A percentile compares a stretch with the other conserved stretches of the same genome.
Conservation (phyloP, 2,113 vertebrate genomes). For the Rhagologus leucostigma region DNA sequence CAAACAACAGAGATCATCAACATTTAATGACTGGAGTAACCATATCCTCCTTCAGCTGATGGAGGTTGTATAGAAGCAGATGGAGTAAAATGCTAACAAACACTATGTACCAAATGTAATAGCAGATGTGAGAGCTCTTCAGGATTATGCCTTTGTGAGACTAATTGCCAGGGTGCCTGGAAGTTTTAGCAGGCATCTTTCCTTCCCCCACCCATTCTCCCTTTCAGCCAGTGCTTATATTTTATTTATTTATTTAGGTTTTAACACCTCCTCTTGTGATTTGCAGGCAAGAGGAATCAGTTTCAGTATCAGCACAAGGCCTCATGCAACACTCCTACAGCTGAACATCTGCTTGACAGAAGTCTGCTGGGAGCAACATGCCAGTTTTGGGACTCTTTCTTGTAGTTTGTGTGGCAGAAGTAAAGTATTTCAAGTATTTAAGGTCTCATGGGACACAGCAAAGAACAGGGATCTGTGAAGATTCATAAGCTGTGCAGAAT, state of each 20-base stretch:
- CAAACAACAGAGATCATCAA: background rate
- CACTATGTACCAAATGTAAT: background rate
- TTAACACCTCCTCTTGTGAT: constrained; percentile 42
- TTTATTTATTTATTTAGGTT: constrained; percentile 42
- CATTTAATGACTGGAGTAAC: constrained; percentile 37
- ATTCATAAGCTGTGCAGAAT: background rate
- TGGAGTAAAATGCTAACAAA: constrained; percentile 28
- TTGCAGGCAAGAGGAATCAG: background rate
- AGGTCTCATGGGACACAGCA: background rate
- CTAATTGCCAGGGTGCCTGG: constrained; percentile 12
- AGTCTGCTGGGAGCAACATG: constrained; percentile 4
- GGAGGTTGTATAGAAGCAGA: background rate
- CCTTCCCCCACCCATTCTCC: background rate
- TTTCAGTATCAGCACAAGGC: background rate
- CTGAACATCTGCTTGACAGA: constrained; percentile 50
- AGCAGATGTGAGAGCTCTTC: constrained; percentile 26
- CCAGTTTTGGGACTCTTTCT: background rate
- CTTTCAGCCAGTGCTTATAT: background rate
- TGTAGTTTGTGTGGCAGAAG: background rate
- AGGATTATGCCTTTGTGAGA: background rate
- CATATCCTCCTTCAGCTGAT: constrained; percentile 15
- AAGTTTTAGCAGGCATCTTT: background rate
- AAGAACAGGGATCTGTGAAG: background rate
- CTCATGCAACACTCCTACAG: background rate
- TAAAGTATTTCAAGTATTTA: background rate